phyloP scores from a whole-genome alignment of 2,797 vertebrate genomes.

The Potorous gilbertii region DNA sequence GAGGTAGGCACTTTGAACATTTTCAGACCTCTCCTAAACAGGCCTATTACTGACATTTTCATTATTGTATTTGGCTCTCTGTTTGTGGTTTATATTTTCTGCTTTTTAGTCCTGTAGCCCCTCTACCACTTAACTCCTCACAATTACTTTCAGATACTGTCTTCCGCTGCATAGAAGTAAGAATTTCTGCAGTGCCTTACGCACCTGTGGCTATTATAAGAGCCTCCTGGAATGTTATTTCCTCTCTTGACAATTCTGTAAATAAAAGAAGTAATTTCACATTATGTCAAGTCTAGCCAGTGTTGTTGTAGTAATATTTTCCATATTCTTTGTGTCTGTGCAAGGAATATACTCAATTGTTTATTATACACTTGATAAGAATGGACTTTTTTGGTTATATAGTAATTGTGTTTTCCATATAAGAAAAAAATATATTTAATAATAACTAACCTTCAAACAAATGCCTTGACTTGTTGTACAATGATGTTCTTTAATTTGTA shows the following conservation, averaged over 20 bases:
- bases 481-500: background rate
- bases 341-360: background rate
- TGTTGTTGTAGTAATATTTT: background rate
- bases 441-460: slow-evolving; percentile 10
- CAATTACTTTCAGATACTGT: background rate
- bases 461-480: background rate
- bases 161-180: background rate
- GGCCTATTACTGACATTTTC: background rate
- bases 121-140: background rate
- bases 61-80: background rate
- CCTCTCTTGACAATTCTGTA: background rate
- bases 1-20: background rate
- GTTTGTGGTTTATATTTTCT: background rate
- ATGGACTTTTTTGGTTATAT: background rate
- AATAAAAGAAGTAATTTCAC: background rate
- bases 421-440: background rate
- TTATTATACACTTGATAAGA: background rate
- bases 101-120: background rate
- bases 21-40: background rate
- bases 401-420: background rate
- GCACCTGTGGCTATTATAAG: background rate
- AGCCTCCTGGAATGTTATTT: background rate
- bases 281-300: background rate
- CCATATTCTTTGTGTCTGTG: background rate
- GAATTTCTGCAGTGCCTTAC: background rate